Percentiles rank a stretch among this genome's conserved stretches.
Conservation (phyloP, 2,113 vertebrate species). For the Meles meles region DNA sequence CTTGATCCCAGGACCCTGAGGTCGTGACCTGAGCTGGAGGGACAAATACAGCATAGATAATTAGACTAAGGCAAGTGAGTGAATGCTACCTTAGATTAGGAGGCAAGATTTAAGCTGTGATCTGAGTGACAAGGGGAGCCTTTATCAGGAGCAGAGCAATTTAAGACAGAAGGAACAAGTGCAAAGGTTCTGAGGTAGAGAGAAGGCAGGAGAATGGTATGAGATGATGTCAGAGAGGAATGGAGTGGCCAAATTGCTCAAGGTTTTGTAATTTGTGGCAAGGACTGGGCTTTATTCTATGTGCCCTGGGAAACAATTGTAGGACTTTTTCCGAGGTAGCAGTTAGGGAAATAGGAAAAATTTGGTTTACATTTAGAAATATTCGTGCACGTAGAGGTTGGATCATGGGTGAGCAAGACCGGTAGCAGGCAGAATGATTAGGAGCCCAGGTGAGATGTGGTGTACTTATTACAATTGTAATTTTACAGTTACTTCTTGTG, state of each 20-base stretch:
- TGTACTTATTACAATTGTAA: not conserved
- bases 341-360: not conserved
- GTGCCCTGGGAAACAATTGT: not conserved
- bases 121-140: not conserved
- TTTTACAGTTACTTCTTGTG: not conserved
- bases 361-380: conserved; percentile 2
- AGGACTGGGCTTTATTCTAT: not conserved
- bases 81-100: not conserved
- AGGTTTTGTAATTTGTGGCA: not conserved
- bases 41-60: not conserved
- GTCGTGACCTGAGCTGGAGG: not conserved
- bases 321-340: not conserved
- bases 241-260: not conserved
- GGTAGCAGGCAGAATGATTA: not conserved
- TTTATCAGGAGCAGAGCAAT: not conserved
- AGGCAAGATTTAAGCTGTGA: not conserved
- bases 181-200: not conserved
- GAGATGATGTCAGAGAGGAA: not conserved
- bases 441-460: not conserved
- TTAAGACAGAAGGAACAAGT: not conserved
- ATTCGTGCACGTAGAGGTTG: not conserved
- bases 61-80: not conserved
- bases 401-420: not conserved
- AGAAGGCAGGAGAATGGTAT: not conserved
- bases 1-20: not conserved